Evolutionary conservation across 2,113 vertebrate species (phyloP).

Genomic region (Zingel zingel): DNA sequence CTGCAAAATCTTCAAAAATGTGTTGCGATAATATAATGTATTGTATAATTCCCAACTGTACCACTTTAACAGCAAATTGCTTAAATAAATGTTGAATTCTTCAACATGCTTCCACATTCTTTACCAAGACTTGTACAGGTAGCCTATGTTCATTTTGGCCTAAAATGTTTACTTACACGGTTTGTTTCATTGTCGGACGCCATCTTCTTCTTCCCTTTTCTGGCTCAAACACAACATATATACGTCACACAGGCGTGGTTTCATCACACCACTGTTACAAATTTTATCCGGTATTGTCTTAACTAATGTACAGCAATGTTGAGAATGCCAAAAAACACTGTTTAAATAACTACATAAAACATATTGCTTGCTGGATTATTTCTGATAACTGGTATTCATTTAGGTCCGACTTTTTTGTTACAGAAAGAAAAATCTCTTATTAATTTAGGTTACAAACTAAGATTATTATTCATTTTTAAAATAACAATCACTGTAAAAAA

Average conservation of each 20-base stretch:
- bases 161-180: background rate
- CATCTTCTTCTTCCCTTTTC: too few relatives aligned
- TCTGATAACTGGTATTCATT: background rate
- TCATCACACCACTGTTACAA: background rate
- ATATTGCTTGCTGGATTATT: background rate
- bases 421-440: background rate
- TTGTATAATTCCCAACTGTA: background rate
- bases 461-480: background rate
- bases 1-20: conserved; percentile 12
- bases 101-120: background rate
- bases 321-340: background rate
- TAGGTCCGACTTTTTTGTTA: background rate
- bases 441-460: background rate
- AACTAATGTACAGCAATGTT: background rate
- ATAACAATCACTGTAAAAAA: background rate
- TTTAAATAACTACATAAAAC: background rate
- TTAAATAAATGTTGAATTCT: background rate
- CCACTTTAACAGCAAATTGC: background rate
- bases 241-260: background rate
- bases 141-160: background rate
- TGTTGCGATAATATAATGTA: background rate
- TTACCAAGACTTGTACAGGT: background rate
- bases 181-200: too few relatives aligned
- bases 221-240: too few relatives aligned
- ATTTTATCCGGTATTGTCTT: background rate